A percentile compares a stretch with the other conserved stretches of the same genome.
phyloP scores from a whole-genome alignment of 2,113 vertebrate species.

The Serinus canaria region DNA sequence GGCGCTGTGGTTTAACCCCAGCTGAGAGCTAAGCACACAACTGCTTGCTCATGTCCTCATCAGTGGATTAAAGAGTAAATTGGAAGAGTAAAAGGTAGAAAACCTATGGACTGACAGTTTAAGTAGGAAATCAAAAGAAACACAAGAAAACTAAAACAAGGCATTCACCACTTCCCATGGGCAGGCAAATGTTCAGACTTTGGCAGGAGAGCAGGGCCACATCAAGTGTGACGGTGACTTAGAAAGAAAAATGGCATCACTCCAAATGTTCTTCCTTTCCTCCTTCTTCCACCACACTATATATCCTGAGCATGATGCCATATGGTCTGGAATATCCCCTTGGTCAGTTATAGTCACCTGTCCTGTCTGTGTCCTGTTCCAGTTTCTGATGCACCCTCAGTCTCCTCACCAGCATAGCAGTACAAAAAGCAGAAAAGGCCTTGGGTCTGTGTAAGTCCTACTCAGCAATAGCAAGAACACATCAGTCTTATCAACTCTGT shows the following conservation, averaged over 20 bases:
- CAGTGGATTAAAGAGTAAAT: background rate
- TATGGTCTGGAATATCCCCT: background rate
- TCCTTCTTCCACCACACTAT: background rate
- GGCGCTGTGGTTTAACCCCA: background rate
- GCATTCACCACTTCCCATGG: background rate
- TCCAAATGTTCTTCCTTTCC: background rate
- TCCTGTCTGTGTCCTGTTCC: background rate
- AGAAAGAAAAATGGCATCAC: background rate
- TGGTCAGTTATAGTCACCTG: background rate
- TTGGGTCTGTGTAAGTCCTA: background rate
- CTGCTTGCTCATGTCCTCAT: background rate
- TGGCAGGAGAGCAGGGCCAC: background rate
- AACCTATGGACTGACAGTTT: background rate
- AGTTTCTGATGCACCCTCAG: fast-evolving
- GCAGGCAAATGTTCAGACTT: background rate
- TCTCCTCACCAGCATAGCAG: background rate
- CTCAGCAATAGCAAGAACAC: background rate
- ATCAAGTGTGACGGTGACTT: background rate
- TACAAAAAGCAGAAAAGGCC: background rate
- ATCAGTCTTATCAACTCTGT: background rate
- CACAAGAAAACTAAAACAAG: background rate
- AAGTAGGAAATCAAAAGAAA: background rate
- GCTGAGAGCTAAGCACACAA: background rate
- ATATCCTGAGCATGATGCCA: background rate
- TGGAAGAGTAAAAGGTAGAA: background rate